Evolutionary conservation across 2,888 invertebrate species (phyloP).

Genomic region (Dorcus hopei): DNA sequence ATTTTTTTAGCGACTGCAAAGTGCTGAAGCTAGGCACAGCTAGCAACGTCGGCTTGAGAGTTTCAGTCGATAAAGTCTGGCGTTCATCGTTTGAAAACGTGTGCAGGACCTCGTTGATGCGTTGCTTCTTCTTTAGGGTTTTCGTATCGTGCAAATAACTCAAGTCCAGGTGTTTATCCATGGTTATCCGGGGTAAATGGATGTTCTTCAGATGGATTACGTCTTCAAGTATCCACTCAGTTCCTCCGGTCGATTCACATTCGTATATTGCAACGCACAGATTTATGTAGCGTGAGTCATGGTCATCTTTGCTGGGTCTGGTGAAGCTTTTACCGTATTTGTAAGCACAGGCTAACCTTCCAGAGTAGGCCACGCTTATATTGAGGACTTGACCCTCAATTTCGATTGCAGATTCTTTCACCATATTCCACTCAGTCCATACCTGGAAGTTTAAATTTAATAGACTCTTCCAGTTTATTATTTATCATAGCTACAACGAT

Average conservation of each 20-base stretch:
- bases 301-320: slow-evolving; percentile 64
- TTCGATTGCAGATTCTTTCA: slow-evolving; percentile 62
- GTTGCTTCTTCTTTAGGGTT: slow-evolving; percentile 77
- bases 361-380: slow-evolving; percentile 96
- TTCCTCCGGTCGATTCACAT: slow-evolving; percentile 97
- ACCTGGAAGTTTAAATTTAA: slow-evolving; percentile 21
- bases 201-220: slow-evolving; percentile 93
- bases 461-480: neutral
- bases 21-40: slow-evolving; percentile 91
- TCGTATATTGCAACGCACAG: slow-evolving; percentile 96
- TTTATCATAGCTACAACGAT: no score
- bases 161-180: slow-evolving; percentile 79
- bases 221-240: slow-evolving; percentile 92
- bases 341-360: slow-evolving; percentile 95
- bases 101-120: slow-evolving; percentile 77
- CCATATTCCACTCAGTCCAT: slow-evolving; percentile 49
- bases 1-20: slow-evolving; percentile 79
- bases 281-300: slow-evolving; percentile 81
- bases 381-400: slow-evolving; percentile 76
- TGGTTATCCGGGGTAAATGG: slow-evolving; percentile 76
- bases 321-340: slow-evolving; percentile 90
- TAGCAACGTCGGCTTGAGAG: slow-evolving; percentile 55
- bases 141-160: slow-evolving; percentile 79
- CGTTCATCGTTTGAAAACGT: slow-evolving; percentile 78
- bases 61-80: slow-evolving; percentile 45